Conservation (phyloP, 2,113 vertebrate genomes). For the Engystomops pustulosus region DNA sequence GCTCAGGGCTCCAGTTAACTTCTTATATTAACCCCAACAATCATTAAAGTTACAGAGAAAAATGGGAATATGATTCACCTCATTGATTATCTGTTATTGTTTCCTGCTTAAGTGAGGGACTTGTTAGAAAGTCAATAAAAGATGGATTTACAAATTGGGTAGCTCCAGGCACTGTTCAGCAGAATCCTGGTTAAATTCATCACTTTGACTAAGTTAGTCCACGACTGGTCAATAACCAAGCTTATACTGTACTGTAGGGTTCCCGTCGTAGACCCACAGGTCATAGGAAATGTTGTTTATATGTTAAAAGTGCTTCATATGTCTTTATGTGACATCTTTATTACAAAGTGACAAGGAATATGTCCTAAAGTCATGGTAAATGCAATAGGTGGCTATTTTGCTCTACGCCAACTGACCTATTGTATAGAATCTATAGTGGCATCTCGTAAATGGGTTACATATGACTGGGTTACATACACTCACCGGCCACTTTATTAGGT, state of each 20-base stretch:
- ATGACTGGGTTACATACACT: no score
- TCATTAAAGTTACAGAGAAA: constrained; percentile 3
- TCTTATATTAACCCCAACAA: constrained; percentile 3
- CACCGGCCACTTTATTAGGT: no score
- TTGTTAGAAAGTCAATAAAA: constrained; percentile 35
- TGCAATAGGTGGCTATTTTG: no score
- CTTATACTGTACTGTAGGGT: neutral
- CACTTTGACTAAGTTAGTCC: constrained; percentile 9
- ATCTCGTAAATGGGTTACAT: neutral
- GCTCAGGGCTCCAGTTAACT: neutral
- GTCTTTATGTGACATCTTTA: neutral
- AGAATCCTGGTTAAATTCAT: constrained; percentile 1
- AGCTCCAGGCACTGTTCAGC: neutral
- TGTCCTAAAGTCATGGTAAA: neutral
- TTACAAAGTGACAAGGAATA: neutral
- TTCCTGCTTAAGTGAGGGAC: neutral
- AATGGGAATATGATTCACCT: constrained; percentile 13
- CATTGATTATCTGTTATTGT: constrained; percentile 36
- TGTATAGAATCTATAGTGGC: neutral
- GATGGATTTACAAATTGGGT: constrained; percentile 9
- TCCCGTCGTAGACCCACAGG: neutral
- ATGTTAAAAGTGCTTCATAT: neutral
- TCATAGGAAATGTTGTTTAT: neutral
- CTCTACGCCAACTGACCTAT: neutral
- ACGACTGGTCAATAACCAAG: constrained; percentile 17